phyloP scores from a whole-genome alignment of 1,140 invertebrate species.

The Spodoptera frugiperda region DNA sequence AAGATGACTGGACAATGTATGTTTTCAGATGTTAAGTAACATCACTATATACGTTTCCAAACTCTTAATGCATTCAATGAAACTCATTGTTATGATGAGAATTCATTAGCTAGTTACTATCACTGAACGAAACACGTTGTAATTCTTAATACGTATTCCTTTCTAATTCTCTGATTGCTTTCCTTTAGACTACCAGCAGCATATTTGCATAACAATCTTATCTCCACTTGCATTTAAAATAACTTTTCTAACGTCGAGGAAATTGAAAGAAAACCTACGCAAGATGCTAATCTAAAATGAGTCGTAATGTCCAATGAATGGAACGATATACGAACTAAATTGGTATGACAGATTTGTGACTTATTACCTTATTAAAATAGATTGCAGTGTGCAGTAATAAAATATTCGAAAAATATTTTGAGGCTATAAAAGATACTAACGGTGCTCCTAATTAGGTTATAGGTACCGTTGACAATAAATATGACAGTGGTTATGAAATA shows the following conservation, averaged over 20 bases:
- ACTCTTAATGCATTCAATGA: constrained; percentile 7
- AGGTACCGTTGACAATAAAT: no score
- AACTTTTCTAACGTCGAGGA: not conserved
- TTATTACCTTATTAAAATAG: not conserved
- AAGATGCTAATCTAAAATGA: constrained; percentile 5
- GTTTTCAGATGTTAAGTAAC: no score
- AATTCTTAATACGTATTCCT: constrained; percentile 48
- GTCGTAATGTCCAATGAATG: constrained; percentile 19
- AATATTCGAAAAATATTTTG: no score
- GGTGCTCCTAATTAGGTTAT: no score
- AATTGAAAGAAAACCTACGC: constrained; percentile 9
- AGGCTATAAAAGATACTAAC: no score
- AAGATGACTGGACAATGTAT: no score
- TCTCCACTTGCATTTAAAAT: constrained; percentile 18
- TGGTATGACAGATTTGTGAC: constrained; percentile 6
- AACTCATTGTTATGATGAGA: constrained; percentile 40
- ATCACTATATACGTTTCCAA: not conserved
- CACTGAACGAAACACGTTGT: constrained; percentile 35
- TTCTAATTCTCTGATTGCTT: constrained; percentile 50
- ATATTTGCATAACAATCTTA: constrained; percentile 46
- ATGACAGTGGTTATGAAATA: no score
- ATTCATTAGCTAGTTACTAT: constrained; percentile 38
- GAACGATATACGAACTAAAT: constrained; percentile 2
- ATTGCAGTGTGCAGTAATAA: not conserved
- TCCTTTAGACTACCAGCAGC: constrained; percentile 26